These are phyloP conservation scores for Ochropacha duplaris DNA, from an alignment of 2,888 invertebrate species.

Conservation along the genomic window DNA sequence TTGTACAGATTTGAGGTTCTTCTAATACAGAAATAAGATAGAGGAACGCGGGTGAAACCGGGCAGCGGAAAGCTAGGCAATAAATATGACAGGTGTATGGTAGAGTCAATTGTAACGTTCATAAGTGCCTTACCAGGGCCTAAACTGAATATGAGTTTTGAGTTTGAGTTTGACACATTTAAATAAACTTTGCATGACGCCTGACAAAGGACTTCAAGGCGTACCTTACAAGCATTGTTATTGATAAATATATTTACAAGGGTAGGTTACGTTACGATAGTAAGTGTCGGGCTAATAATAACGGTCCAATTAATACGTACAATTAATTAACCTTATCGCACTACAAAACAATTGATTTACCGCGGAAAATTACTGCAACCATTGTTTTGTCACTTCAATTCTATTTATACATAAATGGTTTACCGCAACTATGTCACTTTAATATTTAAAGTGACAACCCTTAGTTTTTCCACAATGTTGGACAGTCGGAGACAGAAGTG, in stretches of 20 bases:
- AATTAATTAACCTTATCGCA: conserved; percentile 51
- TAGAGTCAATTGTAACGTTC: too few species aligned
- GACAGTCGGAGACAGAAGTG: background rate
- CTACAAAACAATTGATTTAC: conserved; percentile 24
- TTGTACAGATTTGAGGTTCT: too few species aligned
- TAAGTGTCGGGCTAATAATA: conserved; percentile 24
- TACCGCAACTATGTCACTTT: background rate
- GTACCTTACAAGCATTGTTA: background rate
- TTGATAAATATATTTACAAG: background rate
- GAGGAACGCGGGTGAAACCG: too few species aligned
- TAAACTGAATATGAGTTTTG: too few species aligned
- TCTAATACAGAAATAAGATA: too few species aligned
- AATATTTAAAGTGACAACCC: background rate
- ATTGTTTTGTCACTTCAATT: conserved; percentile 16
- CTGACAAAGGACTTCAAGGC: too few species aligned
- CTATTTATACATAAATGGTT: background rate
- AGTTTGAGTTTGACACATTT: too few species aligned
- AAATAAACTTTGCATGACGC: too few species aligned
- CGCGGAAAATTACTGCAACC: conserved; percentile 48
- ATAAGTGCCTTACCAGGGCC: too few species aligned
- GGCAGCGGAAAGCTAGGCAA: too few species aligned
- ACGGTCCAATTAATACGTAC: conserved; percentile 33
- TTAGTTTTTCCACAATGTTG: background rate
- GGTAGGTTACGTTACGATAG: conserved; percentile 15
- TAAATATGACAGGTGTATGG: too few species aligned